Percentiles rank a stretch among this genome's conserved stretches.
These are phyloP conservation scores for Pocillopora grandis DNA, from an alignment of 92 coral and sea anemone species.

Conservation along the genomic window DNA sequence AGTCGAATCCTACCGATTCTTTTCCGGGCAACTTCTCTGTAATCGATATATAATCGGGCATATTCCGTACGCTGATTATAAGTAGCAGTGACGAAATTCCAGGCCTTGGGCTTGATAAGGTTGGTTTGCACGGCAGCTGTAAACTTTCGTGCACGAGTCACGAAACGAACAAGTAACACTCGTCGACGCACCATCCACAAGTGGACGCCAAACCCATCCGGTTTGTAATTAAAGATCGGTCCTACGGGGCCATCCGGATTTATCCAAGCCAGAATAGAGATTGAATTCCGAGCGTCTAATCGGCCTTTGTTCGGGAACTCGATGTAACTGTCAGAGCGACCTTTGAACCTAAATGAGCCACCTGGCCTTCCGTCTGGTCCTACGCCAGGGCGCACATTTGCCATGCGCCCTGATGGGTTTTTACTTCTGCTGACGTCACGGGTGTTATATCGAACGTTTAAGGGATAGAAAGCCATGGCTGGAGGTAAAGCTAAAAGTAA, in stretches of 20 bases:
- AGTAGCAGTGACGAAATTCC: slow-evolving; percentile 80
- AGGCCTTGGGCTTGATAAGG: slow-evolving; percentile 63
- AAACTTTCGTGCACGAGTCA: slow-evolving; percentile 38
- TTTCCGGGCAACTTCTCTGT: slow-evolving; percentile 60
- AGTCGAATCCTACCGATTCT: slow-evolving; percentile 65
- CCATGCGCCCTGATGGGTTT: slow-evolving; percentile 77
- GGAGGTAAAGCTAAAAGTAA: slow-evolving; percentile 62
- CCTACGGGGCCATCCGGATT: slow-evolving; percentile 80
- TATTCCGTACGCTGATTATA: slow-evolving; percentile 68
- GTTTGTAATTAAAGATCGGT: slow-evolving; percentile 81
- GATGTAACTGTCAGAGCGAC: slow-evolving; percentile 78
- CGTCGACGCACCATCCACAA: slow-evolving; percentile 78
- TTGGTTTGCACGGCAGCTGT: slow-evolving; percentile 50
- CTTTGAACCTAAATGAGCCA: slow-evolving; percentile 73
- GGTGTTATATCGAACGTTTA: slow-evolving; percentile 62
- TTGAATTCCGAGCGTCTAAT: slow-evolving; percentile 69
- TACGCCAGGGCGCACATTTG: slow-evolving; percentile 64
- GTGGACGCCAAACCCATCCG: slow-evolving; percentile 83
- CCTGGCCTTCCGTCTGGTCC: slow-evolving; percentile 80
- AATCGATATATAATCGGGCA: slow-evolving; percentile 67
- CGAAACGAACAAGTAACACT: slow-evolving; percentile 72
- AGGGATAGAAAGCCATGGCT: slow-evolving; percentile 80
- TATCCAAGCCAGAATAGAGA: slow-evolving; percentile 83
- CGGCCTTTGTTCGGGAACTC: slow-evolving; percentile 75
- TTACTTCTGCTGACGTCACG: slow-evolving; percentile 75